Percentiles rank a stretch among this genome's conserved stretches.
phyloP scores from a whole-genome alignment of 1,140 invertebrate species.

The Galleria mellonella region DNA sequence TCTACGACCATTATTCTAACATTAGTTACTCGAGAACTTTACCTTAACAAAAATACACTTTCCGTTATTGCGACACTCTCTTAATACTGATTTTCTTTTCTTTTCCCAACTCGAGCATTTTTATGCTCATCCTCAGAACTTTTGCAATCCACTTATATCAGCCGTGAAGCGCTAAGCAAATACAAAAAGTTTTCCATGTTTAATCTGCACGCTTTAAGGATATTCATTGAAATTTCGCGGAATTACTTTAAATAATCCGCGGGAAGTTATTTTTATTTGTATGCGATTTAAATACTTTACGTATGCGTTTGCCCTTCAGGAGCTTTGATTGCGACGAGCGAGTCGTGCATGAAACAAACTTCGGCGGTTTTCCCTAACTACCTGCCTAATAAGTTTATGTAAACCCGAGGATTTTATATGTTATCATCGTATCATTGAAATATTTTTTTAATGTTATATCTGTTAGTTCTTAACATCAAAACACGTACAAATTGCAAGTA shows the following conservation, averaged over 20 bases:
- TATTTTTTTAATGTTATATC: too few species aligned
- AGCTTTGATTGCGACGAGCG: too few species aligned
- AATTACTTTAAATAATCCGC: slow-evolving; percentile 60
- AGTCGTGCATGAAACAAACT: too few species aligned
- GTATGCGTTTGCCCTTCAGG: too few species aligned
- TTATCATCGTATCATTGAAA: too few species aligned
- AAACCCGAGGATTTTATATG: too few species aligned
- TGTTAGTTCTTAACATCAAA: too few species aligned
- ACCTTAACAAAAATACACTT: slow-evolving; percentile 58
- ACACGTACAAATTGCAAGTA: too few species aligned
- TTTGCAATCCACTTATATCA: slow-evolving; percentile 73
- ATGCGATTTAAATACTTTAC: slow-evolving; percentile 15
- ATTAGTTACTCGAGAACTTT: slow-evolving; percentile 43
- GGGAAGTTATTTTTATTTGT: slow-evolving; percentile 46
- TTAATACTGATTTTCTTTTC: slow-evolving; percentile 63
- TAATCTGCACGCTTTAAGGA: slow-evolving; percentile 66
- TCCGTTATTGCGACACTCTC: slow-evolving; percentile 60
- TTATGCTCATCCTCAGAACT: slow-evolving; percentile 70
- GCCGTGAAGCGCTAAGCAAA: slow-evolving; percentile 67
- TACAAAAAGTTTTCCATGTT: slow-evolving; percentile 68
- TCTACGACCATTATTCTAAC: slow-evolving; percentile 24
- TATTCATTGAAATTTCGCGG: slow-evolving; percentile 63
- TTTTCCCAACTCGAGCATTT: slow-evolving; percentile 56
- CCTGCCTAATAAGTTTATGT: too few species aligned
- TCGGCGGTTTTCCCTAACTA: too few species aligned